Evolutionary conservation across 2,797 vertebrate species (phyloP).

Genomic region (Phoeniculus purpureus): DNA sequence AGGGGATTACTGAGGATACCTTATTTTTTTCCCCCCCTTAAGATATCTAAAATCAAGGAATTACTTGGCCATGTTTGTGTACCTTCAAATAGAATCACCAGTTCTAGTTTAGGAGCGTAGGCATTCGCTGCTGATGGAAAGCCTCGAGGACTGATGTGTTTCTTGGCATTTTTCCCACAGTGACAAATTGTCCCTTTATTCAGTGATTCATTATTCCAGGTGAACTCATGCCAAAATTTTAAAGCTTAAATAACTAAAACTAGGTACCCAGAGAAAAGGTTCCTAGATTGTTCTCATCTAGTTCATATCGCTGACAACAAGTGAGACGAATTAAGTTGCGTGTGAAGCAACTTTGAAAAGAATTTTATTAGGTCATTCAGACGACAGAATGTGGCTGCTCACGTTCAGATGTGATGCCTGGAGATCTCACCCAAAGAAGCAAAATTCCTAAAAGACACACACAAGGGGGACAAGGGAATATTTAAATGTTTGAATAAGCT

Average conservation of each 20-base stretch:
- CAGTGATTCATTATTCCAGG: conserved; percentile 31
- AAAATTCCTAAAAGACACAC: conserved; percentile 38
- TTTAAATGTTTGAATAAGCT: conserved; percentile 46
- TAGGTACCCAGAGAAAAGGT: background rate
- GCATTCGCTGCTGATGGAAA: conserved; percentile 24
- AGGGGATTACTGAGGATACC: background rate
- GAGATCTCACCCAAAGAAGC: conserved; percentile 35
- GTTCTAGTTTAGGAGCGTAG: conserved; percentile 12
- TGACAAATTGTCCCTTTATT: conserved; percentile 38
- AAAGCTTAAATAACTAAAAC: conserved; percentile 18
- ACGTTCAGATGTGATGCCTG: conserved; percentile 8
- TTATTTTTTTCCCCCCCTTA: background rate
- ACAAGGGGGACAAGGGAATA: conserved; percentile 24
- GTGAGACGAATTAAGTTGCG: conserved; percentile 17
- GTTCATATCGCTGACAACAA: conserved; percentile 15
- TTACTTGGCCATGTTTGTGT: background rate
- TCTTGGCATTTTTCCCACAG: conserved; percentile 4
- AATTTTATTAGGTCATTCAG: conserved; percentile 31
- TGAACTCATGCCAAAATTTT: conserved; percentile 40
- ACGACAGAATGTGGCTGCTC: background rate
- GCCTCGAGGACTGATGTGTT: background rate
- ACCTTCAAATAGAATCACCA: background rate
- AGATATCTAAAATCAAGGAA: background rate
- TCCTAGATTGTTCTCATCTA: conserved; percentile 1
- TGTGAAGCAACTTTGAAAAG: conserved; percentile 8